Conservation (phyloP, 1,140 invertebrate genomes). For the Pogonomyrmex californicus region DNA sequence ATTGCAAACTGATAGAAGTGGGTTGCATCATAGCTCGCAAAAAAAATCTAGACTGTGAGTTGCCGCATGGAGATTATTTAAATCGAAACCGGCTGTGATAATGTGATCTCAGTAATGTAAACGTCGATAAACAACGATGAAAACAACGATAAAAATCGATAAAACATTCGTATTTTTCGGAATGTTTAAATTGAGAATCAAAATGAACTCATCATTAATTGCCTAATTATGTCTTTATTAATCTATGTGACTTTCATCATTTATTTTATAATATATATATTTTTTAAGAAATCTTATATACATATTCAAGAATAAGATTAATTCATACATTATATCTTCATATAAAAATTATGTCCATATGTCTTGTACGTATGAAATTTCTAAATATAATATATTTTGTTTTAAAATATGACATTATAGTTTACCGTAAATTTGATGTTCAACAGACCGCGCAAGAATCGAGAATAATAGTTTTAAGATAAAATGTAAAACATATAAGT, state of each 20-base stretch:
- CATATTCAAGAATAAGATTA: neutral
- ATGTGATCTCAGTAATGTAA: conserved; percentile 4
- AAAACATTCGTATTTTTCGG: neutral
- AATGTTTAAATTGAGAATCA: neutral
- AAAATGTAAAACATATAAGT: neutral
- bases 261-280: neutral
- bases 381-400: neutral
- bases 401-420: neutral
- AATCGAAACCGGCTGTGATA: neutral
- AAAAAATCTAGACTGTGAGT: neutral
- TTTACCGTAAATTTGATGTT: neutral
- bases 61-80: neutral
- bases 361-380: neutral
- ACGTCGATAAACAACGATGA: neutral
- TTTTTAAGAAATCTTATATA: neutral
- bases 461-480: neutral
- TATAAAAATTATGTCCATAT: neutral
- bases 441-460: neutral
- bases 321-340: neutral
- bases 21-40: conserved; percentile 12
- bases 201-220: conserved; percentile 1
- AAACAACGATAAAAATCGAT: neutral
- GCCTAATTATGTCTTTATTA: conserved; percentile 18
- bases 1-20: conserved; percentile 25
- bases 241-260: neutral